Conservation (phyloP, 1,140 invertebrate species). For the Caerostris extrusa region DNA sequence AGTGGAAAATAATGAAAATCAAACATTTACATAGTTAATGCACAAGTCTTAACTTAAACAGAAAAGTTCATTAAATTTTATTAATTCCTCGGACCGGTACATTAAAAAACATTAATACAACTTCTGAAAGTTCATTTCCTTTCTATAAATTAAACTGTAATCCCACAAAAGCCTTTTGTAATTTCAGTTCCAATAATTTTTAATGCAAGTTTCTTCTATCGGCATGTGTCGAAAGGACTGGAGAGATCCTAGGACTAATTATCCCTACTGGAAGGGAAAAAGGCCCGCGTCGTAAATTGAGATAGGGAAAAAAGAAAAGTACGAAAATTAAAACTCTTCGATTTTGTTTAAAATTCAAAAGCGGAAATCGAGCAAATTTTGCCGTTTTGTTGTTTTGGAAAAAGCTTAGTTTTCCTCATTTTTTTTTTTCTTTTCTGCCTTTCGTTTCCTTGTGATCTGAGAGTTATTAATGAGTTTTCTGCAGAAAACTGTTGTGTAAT, state of each 20-base stretch:
- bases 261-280: not conserved
- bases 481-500: not conserved
- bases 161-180: slow-evolving; percentile 38
- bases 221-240: not conserved
- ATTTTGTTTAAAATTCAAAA: slow-evolving; percentile 35
- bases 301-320: not conserved
- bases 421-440: not conserved
- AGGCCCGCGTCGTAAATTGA: not conserved
- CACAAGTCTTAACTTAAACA: not conserved
- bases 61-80: slow-evolving; percentile 26
- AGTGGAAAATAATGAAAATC: not conserved
- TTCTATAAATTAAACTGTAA: slow-evolving; percentile 37
- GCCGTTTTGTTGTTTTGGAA: not conserved
- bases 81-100: not conserved
- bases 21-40: not conserved
- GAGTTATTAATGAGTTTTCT: slow-evolving; percentile 54
- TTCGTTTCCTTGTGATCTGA: not conserved
- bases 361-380: slow-evolving; percentile 22
- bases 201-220: not conserved
- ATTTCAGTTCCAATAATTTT: slow-evolving; percentile 12
- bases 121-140: slow-evolving; percentile 18
- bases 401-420: not conserved
- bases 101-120: not conserved
- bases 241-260: not conserved
- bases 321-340: slow-evolving; percentile 34